phyloP scores from a whole-genome alignment of 2,888 invertebrate genomes.

The Caenorhabditis sp. region DNA sequence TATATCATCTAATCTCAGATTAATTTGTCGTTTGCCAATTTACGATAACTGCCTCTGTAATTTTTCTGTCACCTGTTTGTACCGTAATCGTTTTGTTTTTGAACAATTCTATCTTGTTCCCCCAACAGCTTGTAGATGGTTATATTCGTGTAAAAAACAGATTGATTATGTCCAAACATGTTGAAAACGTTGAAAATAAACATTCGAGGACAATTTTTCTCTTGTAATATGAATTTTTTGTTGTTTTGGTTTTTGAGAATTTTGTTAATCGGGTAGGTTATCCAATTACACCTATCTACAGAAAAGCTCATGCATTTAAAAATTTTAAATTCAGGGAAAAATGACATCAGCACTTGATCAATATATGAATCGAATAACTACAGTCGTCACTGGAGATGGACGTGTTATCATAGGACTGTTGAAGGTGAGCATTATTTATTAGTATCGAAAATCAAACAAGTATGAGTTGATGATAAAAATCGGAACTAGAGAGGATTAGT shows the following conservation, averaged over 20 bases:
- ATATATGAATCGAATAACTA: slow-evolving; percentile 74
- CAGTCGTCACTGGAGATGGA: slow-evolving; percentile 94
- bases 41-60: slow-evolving; percentile 23
- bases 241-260: neutral
- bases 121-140: slow-evolving; percentile 22
- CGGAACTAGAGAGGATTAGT: no score
- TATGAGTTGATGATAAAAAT: no score
- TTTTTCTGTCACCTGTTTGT: slow-evolving; percentile 17
- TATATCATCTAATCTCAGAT: slow-evolving; percentile 34
- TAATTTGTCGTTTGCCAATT: slow-evolving; percentile 28
- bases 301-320: neutral
- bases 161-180: slow-evolving; percentile 27
- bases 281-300: neutral
- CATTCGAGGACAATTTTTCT: slow-evolving; percentile 42
- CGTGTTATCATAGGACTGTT: slow-evolving; percentile 94
- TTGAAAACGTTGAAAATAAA: slow-evolving; percentile 47
- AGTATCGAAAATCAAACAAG: no score
- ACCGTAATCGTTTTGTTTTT: slow-evolving; percentile 20
- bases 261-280: slow-evolving; percentile 18
- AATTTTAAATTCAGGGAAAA: neutral
- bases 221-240: slow-evolving; percentile 4
- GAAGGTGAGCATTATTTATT: no score
- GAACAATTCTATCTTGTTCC: neutral
- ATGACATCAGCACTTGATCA: slow-evolving; percentile 65
- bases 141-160: slow-evolving; percentile 33